Evolutionary conservation across 2,113 vertebrate genomes (phyloP).

Genomic region (Eretmochelys imbricata): DNA sequence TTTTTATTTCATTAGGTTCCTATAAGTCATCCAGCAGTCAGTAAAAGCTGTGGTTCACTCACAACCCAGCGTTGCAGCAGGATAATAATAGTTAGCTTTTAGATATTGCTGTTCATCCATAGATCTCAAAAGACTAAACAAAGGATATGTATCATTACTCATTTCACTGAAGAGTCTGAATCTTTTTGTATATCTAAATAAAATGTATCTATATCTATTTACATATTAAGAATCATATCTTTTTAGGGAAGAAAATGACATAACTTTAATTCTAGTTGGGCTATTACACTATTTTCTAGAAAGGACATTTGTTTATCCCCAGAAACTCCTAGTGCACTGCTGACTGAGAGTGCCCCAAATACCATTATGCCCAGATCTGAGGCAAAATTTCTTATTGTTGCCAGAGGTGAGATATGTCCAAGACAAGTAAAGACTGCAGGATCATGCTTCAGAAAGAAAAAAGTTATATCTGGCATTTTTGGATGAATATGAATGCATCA

Average conservation of each 20-base stretch:
- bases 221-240: not conserved
- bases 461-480: not conserved
- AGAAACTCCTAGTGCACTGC: not conserved
- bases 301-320: not conserved
- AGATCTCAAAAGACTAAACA: not conserved
- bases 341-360: not conserved
- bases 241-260: not conserved
- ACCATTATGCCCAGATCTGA: not conserved
- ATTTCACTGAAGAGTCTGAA: not conserved
- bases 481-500: not conserved
- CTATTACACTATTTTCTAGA: not conserved
- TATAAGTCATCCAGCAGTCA: accelerated
- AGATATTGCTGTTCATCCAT: not conserved
- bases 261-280: not conserved
- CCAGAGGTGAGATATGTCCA: not conserved
- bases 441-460: not conserved
- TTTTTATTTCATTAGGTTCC: not conserved
- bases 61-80: not conserved
- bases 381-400: not conserved
- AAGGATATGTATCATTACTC: not conserved
- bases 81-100: not conserved
- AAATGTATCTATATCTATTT: not conserved
- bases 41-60: not conserved
- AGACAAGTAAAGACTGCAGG: not conserved
- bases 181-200: not conserved